Percentiles rank a stretch among this genome's conserved stretches.
Conservation (phyloP, 2,113 vertebrate genomes). For the Cnemophilus loriae region DNA sequence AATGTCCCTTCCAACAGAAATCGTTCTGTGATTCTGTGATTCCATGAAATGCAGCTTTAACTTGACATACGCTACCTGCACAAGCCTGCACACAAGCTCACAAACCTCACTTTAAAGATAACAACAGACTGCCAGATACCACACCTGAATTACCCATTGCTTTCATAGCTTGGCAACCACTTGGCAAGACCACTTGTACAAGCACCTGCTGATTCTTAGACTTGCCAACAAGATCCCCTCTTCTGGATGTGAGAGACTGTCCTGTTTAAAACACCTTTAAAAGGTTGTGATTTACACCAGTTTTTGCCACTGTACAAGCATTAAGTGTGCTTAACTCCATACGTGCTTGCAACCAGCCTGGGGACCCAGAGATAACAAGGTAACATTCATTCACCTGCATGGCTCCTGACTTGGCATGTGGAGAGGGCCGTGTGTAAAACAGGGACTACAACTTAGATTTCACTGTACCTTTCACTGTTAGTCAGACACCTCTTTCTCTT, state of each 20-base stretch:
- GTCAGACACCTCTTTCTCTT: not conserved
- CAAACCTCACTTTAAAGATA: not conserved
- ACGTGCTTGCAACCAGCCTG: not conserved
- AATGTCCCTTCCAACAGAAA: not conserved
- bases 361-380: not conserved
- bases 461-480: not conserved
- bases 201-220: not conserved
- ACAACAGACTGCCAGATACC: not conserved
- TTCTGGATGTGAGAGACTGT: not conserved
- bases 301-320: not conserved
- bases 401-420: not conserved
- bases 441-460: not conserved
- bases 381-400: not conserved
- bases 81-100: not conserved
- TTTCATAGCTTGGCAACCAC: not conserved
- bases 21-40: not conserved
- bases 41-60: not conserved
- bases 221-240: not conserved
- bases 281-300: not conserved
- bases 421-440: not conserved
- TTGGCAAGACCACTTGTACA: not conserved
- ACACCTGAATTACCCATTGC: not conserved
- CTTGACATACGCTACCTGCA: not conserved
- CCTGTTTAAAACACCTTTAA: not conserved
- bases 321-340: not conserved